Conservation (phyloP, 2,113 vertebrate genomes). For the Brachypteracias leptosomus region DNA sequence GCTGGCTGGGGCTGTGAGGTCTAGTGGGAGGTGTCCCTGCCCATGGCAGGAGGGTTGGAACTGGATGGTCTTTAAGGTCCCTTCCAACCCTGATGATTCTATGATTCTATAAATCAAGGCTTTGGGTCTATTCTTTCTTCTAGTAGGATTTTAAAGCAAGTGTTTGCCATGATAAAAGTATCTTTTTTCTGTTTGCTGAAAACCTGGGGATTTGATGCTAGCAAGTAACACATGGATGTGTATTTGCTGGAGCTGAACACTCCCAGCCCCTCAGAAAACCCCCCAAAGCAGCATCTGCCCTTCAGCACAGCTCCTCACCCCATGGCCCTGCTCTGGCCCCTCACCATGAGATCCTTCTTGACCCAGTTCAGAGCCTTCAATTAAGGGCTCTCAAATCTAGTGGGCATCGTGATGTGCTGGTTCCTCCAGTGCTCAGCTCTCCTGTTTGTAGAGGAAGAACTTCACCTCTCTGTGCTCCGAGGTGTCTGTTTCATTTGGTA, state of each 20-base stretch:
- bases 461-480: neutral
- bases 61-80: no score
- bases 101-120: no score
- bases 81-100: no score
- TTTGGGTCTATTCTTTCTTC: neutral
- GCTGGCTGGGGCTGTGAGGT: no score
- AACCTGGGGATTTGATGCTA: neutral
- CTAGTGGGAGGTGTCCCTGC: no score
- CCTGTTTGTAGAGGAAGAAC: fast-evolving
- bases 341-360: neutral
- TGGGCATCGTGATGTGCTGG: neutral
- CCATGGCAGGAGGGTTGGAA: no score
- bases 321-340: fast-evolving
- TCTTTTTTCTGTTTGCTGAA: neutral
- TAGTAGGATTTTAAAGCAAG: neutral
- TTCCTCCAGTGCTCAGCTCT: neutral
- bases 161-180: neutral
- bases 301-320: neutral
- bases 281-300: neutral
- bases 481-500: neutral
- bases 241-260: neutral
- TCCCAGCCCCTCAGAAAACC: neutral
- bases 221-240: neutral
- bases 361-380: neutral
- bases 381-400: neutral